These are phyloP conservation scores for Malthinus flaveolus DNA, from an alignment of 2,888 invertebrate genomes.

Conservation along the genomic window DNA sequence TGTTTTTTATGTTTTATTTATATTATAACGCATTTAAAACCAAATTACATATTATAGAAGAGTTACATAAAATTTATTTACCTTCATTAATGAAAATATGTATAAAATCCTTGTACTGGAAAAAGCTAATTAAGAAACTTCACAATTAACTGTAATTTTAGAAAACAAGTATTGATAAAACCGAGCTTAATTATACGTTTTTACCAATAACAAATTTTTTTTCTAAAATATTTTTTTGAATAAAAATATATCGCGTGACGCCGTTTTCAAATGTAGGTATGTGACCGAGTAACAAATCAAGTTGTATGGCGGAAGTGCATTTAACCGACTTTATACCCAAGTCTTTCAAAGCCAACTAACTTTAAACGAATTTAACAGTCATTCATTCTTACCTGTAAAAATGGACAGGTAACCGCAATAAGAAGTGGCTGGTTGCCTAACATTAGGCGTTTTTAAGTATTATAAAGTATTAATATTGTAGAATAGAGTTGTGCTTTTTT, in stretches of 20 bases:
- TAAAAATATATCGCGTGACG: conserved; percentile 7
- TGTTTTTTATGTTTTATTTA: no score
- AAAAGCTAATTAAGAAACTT: conserved; percentile 9
- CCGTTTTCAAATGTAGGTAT: conserved; percentile 1
- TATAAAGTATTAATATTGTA: no score
- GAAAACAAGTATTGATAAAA: conserved; percentile 1
- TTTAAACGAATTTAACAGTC: conserved; percentile 19
- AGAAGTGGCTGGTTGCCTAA: conserved; percentile 2
- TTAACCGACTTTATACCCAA: conserved; percentile 27
- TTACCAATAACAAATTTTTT: not conserved
- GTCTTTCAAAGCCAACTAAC: conserved; percentile 32
- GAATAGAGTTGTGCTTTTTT: no score
- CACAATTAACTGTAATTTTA: conserved; percentile 14
- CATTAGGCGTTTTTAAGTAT: not conserved
- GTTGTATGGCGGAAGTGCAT: conserved; percentile 16
- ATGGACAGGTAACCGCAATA: not conserved
- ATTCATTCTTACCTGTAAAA: conserved; percentile 31
- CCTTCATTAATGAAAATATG: conserved; percentile 9
- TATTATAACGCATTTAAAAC: no score
- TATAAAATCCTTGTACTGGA: conserved; percentile 8
- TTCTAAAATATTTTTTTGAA: not conserved
- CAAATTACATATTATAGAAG: no score
- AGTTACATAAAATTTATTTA: not conserved
- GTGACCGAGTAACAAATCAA: conserved; percentile 4
- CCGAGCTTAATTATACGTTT: not conserved